phyloP scores from a whole-genome alignment of 1,140 invertebrate species.

The Aphis craccivora region DNA sequence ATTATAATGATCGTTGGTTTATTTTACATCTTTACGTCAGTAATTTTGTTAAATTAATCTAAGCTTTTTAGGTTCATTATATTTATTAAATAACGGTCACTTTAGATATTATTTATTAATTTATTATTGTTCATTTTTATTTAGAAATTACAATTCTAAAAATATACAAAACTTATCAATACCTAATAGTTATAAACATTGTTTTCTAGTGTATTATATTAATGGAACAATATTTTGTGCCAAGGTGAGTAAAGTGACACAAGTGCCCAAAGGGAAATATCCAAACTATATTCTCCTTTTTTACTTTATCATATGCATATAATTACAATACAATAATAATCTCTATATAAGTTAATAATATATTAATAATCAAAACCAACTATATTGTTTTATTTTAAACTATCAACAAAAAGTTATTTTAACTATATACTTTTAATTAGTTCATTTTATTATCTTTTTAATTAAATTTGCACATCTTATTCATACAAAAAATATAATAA shows the following conservation, averaged over 20 bases:
- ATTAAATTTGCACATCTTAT: background rate
- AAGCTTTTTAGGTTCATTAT: background rate
- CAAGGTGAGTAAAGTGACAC: background rate
- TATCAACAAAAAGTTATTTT: background rate
- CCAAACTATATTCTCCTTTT: background rate
- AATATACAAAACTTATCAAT: background rate
- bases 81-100: background rate
- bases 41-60: no score
- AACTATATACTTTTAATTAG: background rate
- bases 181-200: background rate
- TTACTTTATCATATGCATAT: background rate
- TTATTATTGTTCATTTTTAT: background rate
- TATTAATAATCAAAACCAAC: background rate
- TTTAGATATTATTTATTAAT: background rate
- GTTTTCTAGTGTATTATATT: background rate
- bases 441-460: background rate
- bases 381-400: background rate
- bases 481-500: background rate
- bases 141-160: background rate
- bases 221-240: background rate
- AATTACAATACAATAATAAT: background rate
- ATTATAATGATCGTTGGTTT: background rate
- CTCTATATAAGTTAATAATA: background rate
- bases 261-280: background rate
- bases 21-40: background rate